A percentile compares a stretch with the other conserved stretches of the same genome.
Conservation (phyloP, 1,140 invertebrate species). For the Leptinotarsa lineolata region DNA sequence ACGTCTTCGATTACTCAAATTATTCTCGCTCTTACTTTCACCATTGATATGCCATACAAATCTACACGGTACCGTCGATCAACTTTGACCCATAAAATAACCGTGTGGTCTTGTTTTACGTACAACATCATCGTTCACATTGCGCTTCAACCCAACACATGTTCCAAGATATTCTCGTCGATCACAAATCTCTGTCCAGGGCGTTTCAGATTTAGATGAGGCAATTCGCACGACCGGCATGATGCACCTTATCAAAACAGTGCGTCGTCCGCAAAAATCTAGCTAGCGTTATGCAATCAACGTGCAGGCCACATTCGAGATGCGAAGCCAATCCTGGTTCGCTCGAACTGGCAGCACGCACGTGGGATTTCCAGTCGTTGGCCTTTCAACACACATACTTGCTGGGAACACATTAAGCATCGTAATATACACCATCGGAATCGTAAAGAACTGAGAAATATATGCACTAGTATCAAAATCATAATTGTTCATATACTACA, state of each 20-base stretch:
- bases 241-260: slow-evolving; percentile 17
- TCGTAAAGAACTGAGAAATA: too few species aligned
- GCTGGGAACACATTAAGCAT: too few species aligned
- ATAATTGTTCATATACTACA: too few species aligned
- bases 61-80: too few species aligned
- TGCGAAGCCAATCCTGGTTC: slow-evolving; percentile 9
- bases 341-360: slow-evolving; percentile 10
- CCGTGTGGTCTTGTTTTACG: too few species aligned
- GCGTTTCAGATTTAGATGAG: slow-evolving; percentile 9
- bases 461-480: too few species aligned
- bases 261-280: slow-evolving; percentile 13
- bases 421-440: too few species aligned
- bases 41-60: too few species aligned
- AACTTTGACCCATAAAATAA: too few species aligned
- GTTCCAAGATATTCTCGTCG: neutral
- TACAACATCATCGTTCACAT: too few species aligned
- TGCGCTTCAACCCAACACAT: neutral
- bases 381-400: slow-evolving; percentile 16
- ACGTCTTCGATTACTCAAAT: too few species aligned
- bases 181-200: neutral
- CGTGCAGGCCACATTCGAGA: neutral
- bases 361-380: slow-evolving; percentile 25
- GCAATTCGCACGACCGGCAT: slow-evolving; percentile 2
- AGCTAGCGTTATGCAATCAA: slow-evolving; percentile 1
- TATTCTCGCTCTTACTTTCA: too few species aligned